Conservation (phyloP, 2,797 vertebrate genomes). For the Megalops cyprinoides region DNA sequence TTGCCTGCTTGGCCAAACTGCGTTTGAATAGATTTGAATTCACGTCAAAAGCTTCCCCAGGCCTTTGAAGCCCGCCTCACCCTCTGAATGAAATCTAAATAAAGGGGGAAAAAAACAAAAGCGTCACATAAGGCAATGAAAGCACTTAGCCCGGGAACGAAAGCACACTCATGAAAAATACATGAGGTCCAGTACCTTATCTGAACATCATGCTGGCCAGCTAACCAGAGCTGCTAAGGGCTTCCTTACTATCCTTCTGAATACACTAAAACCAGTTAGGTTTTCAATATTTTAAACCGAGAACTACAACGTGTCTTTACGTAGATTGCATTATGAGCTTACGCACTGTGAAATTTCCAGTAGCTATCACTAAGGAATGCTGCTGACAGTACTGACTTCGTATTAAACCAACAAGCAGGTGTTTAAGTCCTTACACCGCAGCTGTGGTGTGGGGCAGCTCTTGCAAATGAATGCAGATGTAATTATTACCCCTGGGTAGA, state of each 20-base stretch:
- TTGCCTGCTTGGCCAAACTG: background rate
- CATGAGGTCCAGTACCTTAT: background rate
- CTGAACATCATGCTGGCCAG: background rate
- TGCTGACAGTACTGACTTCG: background rate
- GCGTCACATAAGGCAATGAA: background rate
- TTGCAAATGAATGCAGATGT: background rate
- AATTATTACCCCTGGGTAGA: background rate
- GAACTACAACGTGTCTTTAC: too few species aligned
- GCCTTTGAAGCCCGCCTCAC: background rate
- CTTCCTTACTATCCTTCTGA: background rate
- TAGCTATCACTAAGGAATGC: background rate
- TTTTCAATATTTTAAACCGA: too few species aligned
- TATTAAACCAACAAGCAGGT: too few species aligned
- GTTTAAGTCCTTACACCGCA: too few species aligned
- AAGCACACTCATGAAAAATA: background rate
- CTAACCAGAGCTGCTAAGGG: background rate
- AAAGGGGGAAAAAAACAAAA: background rate
- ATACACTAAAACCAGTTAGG: background rate
- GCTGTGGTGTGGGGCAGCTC: background rate
- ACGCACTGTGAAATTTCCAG: background rate
- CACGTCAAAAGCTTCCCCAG: background rate
- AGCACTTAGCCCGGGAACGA: background rate
- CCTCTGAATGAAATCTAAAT: slow-evolving; percentile 10
- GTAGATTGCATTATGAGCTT: background rate
- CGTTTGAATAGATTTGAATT: background rate